These are phyloP conservation scores for Thunnus maccoyii DNA, from an alignment of 2,113 vertebrate genomes.

Conservation along the genomic window DNA sequence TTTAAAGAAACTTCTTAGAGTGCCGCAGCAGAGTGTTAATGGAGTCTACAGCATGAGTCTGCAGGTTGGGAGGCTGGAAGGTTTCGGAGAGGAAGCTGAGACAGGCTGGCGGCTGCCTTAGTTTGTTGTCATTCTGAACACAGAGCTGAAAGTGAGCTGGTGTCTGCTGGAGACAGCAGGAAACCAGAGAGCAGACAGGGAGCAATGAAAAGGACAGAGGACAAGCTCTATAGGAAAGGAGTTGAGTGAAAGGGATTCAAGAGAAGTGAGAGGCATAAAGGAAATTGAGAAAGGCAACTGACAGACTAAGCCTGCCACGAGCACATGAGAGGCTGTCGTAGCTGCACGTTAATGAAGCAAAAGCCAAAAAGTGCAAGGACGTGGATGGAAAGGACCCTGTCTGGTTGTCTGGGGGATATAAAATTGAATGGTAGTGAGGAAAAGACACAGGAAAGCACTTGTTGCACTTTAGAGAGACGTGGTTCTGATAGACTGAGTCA, in stretches of 20 bases:
- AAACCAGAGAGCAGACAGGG: constrained; percentile 66
- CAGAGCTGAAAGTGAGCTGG: constrained; percentile 73
- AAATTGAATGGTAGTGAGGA: constrained; percentile 88
- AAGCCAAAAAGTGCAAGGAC: constrained; percentile 61
- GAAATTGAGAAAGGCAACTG: constrained; percentile 43
- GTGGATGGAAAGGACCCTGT: constrained; percentile 14
- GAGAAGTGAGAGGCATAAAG: constrained; percentile 47
- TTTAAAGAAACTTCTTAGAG: constrained; percentile 43
- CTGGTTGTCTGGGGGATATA: constrained; percentile 65
- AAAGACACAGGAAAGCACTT: constrained; percentile 80
- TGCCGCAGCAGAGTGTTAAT: constrained; percentile 47
- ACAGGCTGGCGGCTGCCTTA: constrained; percentile 64
- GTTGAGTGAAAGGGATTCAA: constrained; percentile 57
- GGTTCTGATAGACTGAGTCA: constrained; percentile 42
- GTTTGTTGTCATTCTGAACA: constrained; percentile 82
- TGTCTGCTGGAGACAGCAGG: constrained; percentile 71
- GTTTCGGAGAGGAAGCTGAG: constrained; percentile 67
- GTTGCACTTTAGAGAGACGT: constrained; percentile 75
- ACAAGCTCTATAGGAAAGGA: constrained; percentile 56
- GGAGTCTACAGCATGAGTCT: constrained; percentile 62
- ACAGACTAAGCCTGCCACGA: constrained; percentile 28
- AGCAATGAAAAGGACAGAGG: constrained; percentile 63
- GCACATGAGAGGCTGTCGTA: constrained; percentile 37
- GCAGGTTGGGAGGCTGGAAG: constrained; percentile 64
- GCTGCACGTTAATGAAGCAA: constrained; percentile 63